Evolutionary conservation across 2,797 vertebrate genomes (phyloP), one percentile per base, ranked within the genome.

Genomic region (Gallirallus australis): DNA sequence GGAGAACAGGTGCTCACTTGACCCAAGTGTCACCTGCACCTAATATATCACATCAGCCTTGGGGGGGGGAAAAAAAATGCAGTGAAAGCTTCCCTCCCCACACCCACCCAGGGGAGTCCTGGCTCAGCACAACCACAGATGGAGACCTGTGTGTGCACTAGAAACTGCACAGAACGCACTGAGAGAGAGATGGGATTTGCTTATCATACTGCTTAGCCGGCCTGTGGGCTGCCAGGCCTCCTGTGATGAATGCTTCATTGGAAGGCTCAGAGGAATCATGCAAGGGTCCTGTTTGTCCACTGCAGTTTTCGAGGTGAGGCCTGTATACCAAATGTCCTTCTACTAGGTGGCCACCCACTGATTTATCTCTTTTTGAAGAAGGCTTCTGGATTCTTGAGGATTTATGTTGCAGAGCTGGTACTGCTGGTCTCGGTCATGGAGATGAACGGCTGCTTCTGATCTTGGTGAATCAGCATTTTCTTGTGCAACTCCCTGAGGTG

Each of bases 1-100:
- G 89, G 76, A 95, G 95, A 98, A 97, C 98, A 98, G 97, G 97
- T 98, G 97, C 96, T 97, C 87, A 94, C 93, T 97, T 97, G 96
- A 97, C 98, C 97, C 31, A 21, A 80, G 63, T 92, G 93, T 97
- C 97, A 98, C 97, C 96, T 96, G 90, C 65, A 70, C 90, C 95
- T 97, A 95, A 97, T 98, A 89, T 88, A 98, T 98, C 96, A 96
- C 90, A 89, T 72, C 94, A 81, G 96, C 97, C 97, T 94, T 3
- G 2, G 82, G 96, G 94, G 69, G 3, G 2, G 82, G 96, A 94
- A 16, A 8, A 21, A 40, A 88, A 94, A 90, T 78, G 94, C 92
- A 96, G 93, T 82, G 91, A 71, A 88, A 59, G 45, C 73, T 89
- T 94, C 53, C 31, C 60, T 83, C 93, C 69, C 45, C 70, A 9